Evolutionary conservation across 2,888 invertebrate species (phyloP).

Genomic region (Caenorhabditis sp.): DNA sequence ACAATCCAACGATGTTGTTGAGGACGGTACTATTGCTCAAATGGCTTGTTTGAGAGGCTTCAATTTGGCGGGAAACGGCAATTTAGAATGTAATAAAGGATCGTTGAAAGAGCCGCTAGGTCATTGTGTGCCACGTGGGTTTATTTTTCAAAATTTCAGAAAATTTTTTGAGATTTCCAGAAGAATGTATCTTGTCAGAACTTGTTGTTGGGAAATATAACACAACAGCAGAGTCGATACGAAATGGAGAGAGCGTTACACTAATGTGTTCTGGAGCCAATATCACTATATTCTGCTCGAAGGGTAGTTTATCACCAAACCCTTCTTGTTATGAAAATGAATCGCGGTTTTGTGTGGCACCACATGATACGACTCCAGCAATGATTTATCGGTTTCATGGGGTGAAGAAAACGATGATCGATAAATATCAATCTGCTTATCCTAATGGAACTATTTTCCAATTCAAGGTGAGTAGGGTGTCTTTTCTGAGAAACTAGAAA

Average conservation of each 20-base stretch:
- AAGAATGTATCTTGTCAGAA: conserved; percentile 43
- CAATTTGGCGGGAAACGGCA: conserved; percentile 50
- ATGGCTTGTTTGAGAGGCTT: conserved; percentile 53
- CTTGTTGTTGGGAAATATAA: conserved; percentile 43
- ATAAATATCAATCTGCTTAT: conserved; percentile 57
- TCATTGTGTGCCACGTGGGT: conserved; percentile 62
- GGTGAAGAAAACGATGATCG: conserved; percentile 39
- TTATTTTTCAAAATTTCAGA: neutral
- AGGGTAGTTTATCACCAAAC: conserved; percentile 40
- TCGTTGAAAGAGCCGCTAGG: conserved; percentile 50
- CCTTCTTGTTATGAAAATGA: conserved; percentile 50
- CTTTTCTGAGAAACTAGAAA: no score
- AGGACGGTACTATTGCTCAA: conserved; percentile 55
- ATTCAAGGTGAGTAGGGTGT: conserved; percentile 50
- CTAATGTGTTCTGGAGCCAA: conserved; percentile 41
- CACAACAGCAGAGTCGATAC: conserved; percentile 29
- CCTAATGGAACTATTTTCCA: conserved; percentile 69
- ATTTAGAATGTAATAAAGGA: conserved; percentile 59
- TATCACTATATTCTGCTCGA: conserved; percentile 42
- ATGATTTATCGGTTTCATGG: conserved; percentile 53
- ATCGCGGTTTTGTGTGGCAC: conserved; percentile 52
- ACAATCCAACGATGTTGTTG: conserved; percentile 61
- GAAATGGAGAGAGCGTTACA: conserved; percentile 38
- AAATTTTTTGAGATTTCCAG: conserved; percentile 17
- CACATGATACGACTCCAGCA: conserved; percentile 55